These are phyloP conservation scores for Engystomops pustulosus DNA, from an alignment of 2,113 vertebrate species.

Conservation along the genomic window DNA sequence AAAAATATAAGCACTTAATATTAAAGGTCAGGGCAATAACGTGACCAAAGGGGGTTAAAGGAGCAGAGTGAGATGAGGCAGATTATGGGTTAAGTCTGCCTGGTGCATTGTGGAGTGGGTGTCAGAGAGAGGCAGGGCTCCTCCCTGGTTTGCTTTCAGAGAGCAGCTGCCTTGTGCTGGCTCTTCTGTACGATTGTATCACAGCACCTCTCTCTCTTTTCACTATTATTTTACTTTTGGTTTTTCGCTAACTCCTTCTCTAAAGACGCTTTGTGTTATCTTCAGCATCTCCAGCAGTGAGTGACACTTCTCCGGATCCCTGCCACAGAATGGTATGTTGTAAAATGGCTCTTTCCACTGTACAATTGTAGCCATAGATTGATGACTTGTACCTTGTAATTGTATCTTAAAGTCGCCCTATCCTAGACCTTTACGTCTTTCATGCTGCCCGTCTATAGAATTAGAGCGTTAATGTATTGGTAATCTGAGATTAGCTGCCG, in stretches of 20 bases:
- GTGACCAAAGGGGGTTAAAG: background rate
- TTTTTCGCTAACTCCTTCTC: background rate
- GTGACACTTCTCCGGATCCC: conserved; percentile 55
- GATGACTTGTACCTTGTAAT: background rate
- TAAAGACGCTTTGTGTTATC: conserved; percentile 32
- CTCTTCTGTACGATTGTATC: conserved; percentile 52
- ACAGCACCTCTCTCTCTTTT: conserved; percentile 38
- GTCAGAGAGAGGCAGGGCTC: conserved; percentile 58
- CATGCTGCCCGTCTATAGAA: conserved; percentile 29
- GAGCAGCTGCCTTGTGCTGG: conserved; percentile 64
- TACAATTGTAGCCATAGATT: conserved; percentile 2
- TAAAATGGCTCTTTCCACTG: conserved; percentile 40
- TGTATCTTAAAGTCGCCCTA: conserved; percentile 6
- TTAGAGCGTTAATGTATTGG: conserved; percentile 48
- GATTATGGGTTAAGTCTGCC: conserved; percentile 61
- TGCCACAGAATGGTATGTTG: conserved; percentile 60
- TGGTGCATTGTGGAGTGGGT: conserved; percentile 53
- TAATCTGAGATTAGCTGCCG: conserved; percentile 59
- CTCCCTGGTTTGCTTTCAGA: conserved; percentile 61
- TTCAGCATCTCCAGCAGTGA: conserved; percentile 32
- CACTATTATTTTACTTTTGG: background rate
- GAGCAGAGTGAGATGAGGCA: background rate
- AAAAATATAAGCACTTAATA: background rate
- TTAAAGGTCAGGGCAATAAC: background rate
- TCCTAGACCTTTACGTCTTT: background rate